Percentiles rank a stretch among this genome's conserved stretches.
These are phyloP conservation scores for Sarcophaga caerulescens DNA, from an alignment of 2,888 invertebrate genomes.

Conservation along the genomic window DNA sequence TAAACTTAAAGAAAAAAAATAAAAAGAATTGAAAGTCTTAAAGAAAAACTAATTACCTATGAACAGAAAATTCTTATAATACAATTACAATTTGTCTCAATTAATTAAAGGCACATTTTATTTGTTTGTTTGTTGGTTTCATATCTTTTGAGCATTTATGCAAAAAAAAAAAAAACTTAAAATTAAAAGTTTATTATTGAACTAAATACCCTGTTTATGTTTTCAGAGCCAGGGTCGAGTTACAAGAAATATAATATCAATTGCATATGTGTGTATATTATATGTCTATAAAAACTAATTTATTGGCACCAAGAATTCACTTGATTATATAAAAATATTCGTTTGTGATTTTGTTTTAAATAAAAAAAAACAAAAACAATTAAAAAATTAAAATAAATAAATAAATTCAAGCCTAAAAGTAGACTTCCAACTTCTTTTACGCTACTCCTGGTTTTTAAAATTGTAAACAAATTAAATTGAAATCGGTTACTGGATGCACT, in stretches of 20 bases:
- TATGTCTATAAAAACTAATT: constrained; percentile 69
- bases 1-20: constrained; percentile 34
- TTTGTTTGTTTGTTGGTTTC: constrained; percentile 7
- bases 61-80: background rate
- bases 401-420: constrained; percentile 4
- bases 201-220: background rate
- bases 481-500: too few species aligned
- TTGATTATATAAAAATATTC: constrained; percentile 72
- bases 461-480: too few species aligned
- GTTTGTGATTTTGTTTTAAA: background rate
- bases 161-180: constrained; percentile 19
- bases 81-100: constrained; percentile 18
- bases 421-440: background rate
- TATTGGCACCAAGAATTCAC: constrained; percentile 81
- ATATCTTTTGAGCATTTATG: constrained; percentile 43
- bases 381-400: background rate
- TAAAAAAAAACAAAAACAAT: constrained; percentile 24
- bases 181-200: background rate
- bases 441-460: too few species aligned
- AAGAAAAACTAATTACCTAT: constrained; percentile 2
- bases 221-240: background rate
- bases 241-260: constrained; percentile 48
- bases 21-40: constrained; percentile 25
- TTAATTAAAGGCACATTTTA: constrained; percentile 61
- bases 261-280: background rate